These are phyloP conservation scores for Tetrax tetrax DNA, from an alignment of 2,113 vertebrate genomes.

Conservation along the genomic window DNA sequence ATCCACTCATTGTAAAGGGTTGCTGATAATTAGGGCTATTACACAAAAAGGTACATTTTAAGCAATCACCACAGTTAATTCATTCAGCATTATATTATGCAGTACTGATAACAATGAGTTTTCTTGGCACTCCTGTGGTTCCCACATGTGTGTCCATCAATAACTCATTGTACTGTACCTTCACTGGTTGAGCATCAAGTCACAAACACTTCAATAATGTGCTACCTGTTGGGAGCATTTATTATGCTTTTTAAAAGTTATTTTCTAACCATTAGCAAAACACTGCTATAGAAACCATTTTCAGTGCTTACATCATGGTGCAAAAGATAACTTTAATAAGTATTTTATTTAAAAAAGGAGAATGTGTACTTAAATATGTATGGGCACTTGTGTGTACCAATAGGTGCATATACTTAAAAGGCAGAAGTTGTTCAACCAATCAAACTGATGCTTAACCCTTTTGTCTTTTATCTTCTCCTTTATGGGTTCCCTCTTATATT, in stretches of 20 bases:
- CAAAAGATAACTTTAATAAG: background rate
- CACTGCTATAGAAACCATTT: slow-evolving; percentile 3
- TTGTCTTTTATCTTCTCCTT: background rate
- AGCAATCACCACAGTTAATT: slow-evolving; percentile 67
- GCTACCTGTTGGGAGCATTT: slow-evolving; percentile 39
- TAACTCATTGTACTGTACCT: slow-evolving; percentile 33
- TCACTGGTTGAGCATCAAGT: slow-evolving; percentile 29
- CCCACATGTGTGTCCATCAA: slow-evolving; percentile 35
- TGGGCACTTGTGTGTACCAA: background rate
- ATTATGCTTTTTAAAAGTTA: slow-evolving; percentile 6
- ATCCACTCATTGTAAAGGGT: slow-evolving; percentile 66
- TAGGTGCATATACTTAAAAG: background rate
- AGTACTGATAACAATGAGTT: slow-evolving; percentile 52
- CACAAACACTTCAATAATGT: slow-evolving; percentile 54
- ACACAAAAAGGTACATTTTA: slow-evolving; percentile 71
- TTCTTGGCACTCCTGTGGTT: slow-evolving; percentile 45
- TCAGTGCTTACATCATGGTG: background rate
- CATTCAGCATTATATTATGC: slow-evolving; percentile 48
- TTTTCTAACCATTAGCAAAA: slow-evolving; percentile 13
- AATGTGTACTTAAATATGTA: background rate
- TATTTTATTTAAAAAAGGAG: background rate
- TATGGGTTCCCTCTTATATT: background rate
- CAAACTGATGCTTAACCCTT: background rate
- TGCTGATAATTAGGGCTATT: slow-evolving; percentile 75
- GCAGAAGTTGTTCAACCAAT: background rate